These are phyloP conservation scores for Hemibagrus guttatus DNA, from an alignment of 2,797 vertebrate species.

Conservation along the genomic window DNA sequence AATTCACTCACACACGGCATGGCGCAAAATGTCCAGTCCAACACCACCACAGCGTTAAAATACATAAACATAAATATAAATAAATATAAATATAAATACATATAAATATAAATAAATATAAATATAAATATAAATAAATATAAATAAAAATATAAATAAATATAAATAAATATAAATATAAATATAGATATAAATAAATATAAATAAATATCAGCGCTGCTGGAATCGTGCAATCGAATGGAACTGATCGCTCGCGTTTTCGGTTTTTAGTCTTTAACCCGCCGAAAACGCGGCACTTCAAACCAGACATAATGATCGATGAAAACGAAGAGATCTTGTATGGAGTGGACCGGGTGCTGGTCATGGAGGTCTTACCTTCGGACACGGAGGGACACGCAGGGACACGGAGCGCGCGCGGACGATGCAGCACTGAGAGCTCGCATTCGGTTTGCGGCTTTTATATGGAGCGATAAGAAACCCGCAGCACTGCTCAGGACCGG, in stretches of 20 bases:
- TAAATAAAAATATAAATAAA: no score
- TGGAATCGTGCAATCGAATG: neutral
- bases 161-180: no score
- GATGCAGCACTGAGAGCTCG: constrained; percentile 53
- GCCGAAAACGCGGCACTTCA: neutral
- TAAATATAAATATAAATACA: no score
- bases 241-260: neutral
- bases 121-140: no score
- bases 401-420: constrained; percentile 34
- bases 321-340: neutral
- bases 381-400: constrained; percentile 1
- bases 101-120: no score
- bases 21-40: neutral
- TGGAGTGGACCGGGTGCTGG: neutral
- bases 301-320: neutral
- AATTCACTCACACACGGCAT: no score
- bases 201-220: no score
- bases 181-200: no score
- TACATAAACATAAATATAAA: no score
- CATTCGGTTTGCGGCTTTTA: constrained; percentile 68
- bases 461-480: constrained; percentile 68
- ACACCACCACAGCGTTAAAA: neutral
- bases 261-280: neutral
- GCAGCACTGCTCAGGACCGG: constrained; percentile 14
- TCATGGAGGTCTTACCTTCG: constrained; percentile 67